Evolutionary conservation across 2,797 vertebrate genomes (phyloP).

Genomic region (Pseudochirops cupreus): DNA sequence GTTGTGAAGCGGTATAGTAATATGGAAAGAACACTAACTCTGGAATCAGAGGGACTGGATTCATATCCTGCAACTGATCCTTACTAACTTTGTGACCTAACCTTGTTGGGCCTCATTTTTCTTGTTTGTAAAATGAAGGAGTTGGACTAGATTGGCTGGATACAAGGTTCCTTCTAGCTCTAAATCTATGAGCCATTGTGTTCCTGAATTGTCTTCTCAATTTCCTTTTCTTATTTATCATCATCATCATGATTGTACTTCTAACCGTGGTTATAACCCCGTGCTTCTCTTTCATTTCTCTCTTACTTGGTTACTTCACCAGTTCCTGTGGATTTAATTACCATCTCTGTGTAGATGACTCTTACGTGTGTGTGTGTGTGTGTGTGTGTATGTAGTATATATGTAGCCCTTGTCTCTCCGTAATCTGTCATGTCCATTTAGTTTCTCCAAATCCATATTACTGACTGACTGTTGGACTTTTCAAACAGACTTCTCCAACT

Average conservation of each 20-base stretch:
- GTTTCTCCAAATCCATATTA: background rate
- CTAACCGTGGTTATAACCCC: background rate
- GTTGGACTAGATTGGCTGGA: background rate
- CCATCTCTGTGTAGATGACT: background rate
- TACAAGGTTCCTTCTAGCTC: background rate
- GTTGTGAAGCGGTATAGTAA: background rate
- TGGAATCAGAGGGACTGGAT: background rate
- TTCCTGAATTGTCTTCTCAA: background rate
- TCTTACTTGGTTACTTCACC: background rate
- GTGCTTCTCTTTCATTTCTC: background rate
- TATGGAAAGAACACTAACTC: background rate
- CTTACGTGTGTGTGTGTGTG: no score
- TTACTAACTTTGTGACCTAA: background rate
- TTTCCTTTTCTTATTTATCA: background rate
- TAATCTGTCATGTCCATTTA: background rate
- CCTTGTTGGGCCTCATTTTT: background rate
- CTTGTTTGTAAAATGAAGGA: background rate
- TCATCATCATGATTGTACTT: background rate
- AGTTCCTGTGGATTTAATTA: background rate
- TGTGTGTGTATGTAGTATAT: no score
- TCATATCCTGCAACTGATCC: background rate
- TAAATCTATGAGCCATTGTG: background rate
- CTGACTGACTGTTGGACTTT: background rate
- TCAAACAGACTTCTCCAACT: background rate
- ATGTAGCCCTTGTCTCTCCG: background rate